Conservation (phyloP, 1,140 invertebrate species). For the Dreissena polymorpha region DNA sequence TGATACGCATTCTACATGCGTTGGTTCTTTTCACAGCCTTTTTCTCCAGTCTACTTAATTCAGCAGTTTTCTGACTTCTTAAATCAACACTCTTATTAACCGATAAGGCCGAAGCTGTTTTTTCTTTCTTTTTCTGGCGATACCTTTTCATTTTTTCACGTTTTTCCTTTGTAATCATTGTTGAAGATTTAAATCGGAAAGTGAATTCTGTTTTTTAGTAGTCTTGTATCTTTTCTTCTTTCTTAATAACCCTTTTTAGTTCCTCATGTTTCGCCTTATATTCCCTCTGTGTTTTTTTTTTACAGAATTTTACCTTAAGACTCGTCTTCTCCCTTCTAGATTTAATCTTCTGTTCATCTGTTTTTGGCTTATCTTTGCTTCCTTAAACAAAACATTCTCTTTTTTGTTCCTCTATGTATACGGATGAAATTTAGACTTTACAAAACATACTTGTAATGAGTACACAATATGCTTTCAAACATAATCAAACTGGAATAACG, state of each 20-base stretch:
- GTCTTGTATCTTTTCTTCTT: slow-evolving; percentile 12
- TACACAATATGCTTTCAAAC: too few relatives aligned
- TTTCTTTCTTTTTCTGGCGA: slow-evolving; percentile 32
- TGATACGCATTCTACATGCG: slow-evolving; percentile 18
- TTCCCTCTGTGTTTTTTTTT: slow-evolving; percentile 25
- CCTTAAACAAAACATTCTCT: background rate
- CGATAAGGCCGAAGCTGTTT: background rate
- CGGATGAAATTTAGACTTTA: too few relatives aligned
- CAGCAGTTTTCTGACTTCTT: background rate
- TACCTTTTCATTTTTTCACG: slow-evolving; percentile 36
- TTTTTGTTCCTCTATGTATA: background rate
- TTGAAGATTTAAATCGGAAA: background rate
- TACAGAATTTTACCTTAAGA: background rate
- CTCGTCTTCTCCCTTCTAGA: slow-evolving; percentile 28
- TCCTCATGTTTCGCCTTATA: slow-evolving; percentile 14
- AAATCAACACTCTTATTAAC: background rate
- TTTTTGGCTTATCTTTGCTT: background rate
- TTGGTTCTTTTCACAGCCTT: slow-evolving; percentile 38
- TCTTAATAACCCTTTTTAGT: slow-evolving; percentile 16
- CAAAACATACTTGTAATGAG: too few relatives aligned
- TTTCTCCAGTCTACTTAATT: too few relatives aligned
- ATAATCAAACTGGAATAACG: too few relatives aligned
- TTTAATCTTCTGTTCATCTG: slow-evolving; percentile 25
- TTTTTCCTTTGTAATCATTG: too few relatives aligned
- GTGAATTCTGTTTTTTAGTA: background rate